Evolutionary conservation across 2,888 invertebrate species (phyloP).

Genomic region (Tipula helvola): DNA sequence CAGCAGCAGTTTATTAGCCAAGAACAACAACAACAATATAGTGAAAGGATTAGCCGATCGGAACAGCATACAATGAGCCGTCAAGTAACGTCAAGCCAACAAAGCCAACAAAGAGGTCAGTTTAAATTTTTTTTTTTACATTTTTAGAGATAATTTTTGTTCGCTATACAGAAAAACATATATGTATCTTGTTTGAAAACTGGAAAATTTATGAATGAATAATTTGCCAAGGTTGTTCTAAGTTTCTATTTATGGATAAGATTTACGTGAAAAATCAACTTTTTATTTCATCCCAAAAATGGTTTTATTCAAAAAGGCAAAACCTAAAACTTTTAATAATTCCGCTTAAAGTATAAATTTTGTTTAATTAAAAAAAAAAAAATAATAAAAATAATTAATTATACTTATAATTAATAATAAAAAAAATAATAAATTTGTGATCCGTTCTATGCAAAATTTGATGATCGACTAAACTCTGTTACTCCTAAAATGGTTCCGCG

Average conservation of each 20-base stretch:
- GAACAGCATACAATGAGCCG: slow-evolving; percentile 62
- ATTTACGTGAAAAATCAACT: not conserved
- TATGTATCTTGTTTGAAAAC: not conserved
- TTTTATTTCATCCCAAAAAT: not conserved
- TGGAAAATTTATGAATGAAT: not conserved
- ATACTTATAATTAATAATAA: not conserved
- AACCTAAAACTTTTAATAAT: not conserved
- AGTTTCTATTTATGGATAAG: not conserved
- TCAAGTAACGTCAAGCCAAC: slow-evolving; percentile 55
- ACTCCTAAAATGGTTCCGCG: slow-evolving; percentile 52
- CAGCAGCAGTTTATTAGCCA: slow-evolving; percentile 34
- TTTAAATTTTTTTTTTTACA: slow-evolving; percentile 18
- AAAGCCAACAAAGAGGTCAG: slow-evolving; percentile 62
- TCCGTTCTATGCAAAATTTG: not conserved
- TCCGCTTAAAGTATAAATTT: not conserved
- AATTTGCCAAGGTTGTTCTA: not conserved
- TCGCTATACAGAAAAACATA: not conserved
- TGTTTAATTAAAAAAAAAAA: not conserved
- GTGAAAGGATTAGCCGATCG: slow-evolving; percentile 52
- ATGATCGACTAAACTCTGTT: slow-evolving; percentile 26
- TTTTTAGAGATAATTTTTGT: not conserved
- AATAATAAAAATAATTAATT: not conserved
- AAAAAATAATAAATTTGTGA: not conserved
- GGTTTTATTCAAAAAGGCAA: not conserved
- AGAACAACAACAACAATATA: slow-evolving; percentile 38